A percentile compares a stretch with the other conserved stretches of the same genome.
phyloP scores from a whole-genome alignment of 2,113 vertebrate genomes.

The Prolemur simus region DNA sequence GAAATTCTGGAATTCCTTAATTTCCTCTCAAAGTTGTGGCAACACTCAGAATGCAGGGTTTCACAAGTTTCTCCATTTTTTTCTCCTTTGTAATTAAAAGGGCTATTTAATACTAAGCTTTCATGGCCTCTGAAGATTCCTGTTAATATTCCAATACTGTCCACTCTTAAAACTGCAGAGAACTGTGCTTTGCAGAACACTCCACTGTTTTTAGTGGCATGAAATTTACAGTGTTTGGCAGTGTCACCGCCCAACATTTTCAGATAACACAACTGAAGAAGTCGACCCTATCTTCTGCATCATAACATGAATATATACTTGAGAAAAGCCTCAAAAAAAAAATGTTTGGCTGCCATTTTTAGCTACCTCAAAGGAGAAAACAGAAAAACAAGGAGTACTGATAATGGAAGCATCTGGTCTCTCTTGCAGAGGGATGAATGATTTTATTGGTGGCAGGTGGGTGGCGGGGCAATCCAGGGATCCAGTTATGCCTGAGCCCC shows the following conservation, averaged over 20 bases:
- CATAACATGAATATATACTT: neutral
- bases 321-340: neutral
- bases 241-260: constrained; percentile 9
- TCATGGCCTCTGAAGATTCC: constrained; percentile 22
- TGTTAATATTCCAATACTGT: constrained; percentile 22
- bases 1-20: neutral
- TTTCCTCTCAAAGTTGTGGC: constrained; percentile 30
- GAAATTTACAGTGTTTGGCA: constrained; percentile 27
- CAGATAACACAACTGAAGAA: neutral
- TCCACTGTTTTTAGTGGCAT: neutral
- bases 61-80: constrained; percentile 31
- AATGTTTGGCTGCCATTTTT: neutral
- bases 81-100: constrained; percentile 56
- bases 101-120: constrained; percentile 22
- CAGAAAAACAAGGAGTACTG: constrained; percentile 33
- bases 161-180: constrained; percentile 24
- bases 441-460: neutral
- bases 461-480: neutral
- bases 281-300: neutral
- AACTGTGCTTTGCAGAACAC: constrained; percentile 24
- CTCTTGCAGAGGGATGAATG: neutral
- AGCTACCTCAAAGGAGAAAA: constrained; percentile 11
- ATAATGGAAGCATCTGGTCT: constrained; percentile 5
- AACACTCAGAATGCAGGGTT: neutral
- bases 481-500: neutral